Conservation (phyloP, 2,888 invertebrate species). For the Amorpha juglandis region DNA sequence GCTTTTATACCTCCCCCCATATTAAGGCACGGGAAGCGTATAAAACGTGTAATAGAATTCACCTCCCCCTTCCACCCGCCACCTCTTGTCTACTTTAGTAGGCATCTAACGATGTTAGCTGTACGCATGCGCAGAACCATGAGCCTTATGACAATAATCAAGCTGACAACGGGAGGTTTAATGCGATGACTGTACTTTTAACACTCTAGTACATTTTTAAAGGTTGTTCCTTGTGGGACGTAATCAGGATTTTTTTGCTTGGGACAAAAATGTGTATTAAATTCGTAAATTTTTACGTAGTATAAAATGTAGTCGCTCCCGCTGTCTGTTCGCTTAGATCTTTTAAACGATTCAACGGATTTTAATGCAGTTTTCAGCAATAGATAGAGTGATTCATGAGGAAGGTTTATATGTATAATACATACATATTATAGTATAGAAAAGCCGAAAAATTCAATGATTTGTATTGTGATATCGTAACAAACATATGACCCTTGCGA, state of each 20-base stretch:
- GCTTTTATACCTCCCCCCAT: constrained; percentile 71
- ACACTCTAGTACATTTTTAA: constrained; percentile 4
- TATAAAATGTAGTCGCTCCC: too few species aligned
- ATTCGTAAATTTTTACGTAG: too few species aligned
- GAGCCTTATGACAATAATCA: constrained; percentile 46
- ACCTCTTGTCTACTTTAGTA: constrained; percentile 50
- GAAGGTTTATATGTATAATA: too few species aligned
- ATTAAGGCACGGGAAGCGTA: constrained; percentile 75
- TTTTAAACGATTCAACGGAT: too few species aligned
- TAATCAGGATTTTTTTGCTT: constrained; percentile 2
- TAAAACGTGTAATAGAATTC: constrained; percentile 83
- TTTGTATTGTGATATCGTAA: too few species aligned
- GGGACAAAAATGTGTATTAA: background rate
- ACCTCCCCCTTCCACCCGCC: constrained; percentile 32
- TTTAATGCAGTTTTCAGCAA: too few species aligned
- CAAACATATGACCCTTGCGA: too few species aligned
- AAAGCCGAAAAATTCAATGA: too few species aligned
- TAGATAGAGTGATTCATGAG: too few species aligned
- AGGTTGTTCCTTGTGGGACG: constrained; percentile 8
- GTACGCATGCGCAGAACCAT: constrained; percentile 72
- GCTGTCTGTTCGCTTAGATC: too few species aligned
- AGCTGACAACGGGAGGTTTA: constrained; percentile 26
- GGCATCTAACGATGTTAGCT: constrained; percentile 76
- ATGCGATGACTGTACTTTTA: constrained; percentile 27
- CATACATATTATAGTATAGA: too few species aligned